Evolutionary conservation across 2,888 invertebrate species (phyloP), one percentile per base, ranked within the genome.

Genomic region (Apamea crenata): DNA sequence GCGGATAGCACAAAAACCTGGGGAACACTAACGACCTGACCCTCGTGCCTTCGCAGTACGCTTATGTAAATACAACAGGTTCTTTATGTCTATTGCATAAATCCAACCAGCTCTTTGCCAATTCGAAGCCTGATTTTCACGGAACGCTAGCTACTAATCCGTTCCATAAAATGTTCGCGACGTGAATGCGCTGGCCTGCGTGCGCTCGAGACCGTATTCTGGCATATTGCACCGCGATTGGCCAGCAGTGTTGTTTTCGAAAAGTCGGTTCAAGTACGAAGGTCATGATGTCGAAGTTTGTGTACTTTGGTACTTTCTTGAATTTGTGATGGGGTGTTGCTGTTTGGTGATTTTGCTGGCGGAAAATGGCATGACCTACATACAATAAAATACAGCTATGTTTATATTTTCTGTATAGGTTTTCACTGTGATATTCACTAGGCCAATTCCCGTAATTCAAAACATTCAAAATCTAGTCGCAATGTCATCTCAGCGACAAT

Each of bases 81-180:
- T 95, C 93, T 95, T 95, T 94, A 95, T 95, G 95, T 94, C 94
- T 90, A 92, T 96, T 96, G 96, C 96, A 96, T 93, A 94, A 96
- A 96, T 94, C 93, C 93, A 91, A 89, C 91, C 91, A 93, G 92
- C 93, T 94, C 94, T 96, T 96, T 95, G 92, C 95, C 94, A 96
- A 96, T 94, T 65, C 81, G 92, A 92, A 94, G 93, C 92, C 94
- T 92, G 94, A 81, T 95, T 96, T 96, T 95, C 95, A 96, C 95
- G 96, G 94, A 94, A 95, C 94, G 90, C 90, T 95, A 95, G 86
- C 67, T 90, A 90, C 91, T 94, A 93, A 94, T 95, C 93, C 94
- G 95, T 93, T 93, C 93, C 92, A 93, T 93, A 93, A 95, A 95
- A 91, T 94, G 91, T 87, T 90, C 83, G 87, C 90, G 82, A 81